Base-by-base conservation (phyloP, 2,888 invertebrate genomes). In the Pegoplata infirma region DNA sequence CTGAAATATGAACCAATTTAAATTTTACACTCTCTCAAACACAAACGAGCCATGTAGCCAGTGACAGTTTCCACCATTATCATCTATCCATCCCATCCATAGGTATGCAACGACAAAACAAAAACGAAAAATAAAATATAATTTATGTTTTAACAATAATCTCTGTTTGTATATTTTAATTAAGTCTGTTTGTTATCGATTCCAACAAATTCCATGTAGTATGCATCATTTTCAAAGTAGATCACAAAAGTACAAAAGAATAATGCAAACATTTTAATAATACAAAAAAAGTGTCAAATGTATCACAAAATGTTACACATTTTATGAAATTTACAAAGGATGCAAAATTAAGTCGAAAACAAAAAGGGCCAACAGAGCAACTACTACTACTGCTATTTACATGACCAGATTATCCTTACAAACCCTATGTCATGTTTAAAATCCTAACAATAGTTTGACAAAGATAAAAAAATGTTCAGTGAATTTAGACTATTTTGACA, bases 371-470 rank as follows among this genome's bases (percentile, higher is more conserved):
- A 59, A 25, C 51, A 66, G 36, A 44, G n/a, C n/a, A n/a, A 49
- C 19, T 25, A 44, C 16, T 56, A 75, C n/a, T n/a, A n/a, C n/a
- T n/a, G n/a, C n/a, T n/a, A n/a, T n/a, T n/a, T n/a, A n/a, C 74
- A 72, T 40, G 74, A 53, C 53, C 40, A 55, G 79, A 76, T 81
- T 76, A 81, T 76, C 79, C 71, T 23, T 66, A 12, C 58, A 67
- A n/a, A 44, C 32, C 51, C 28, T 21, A 23, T 64, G 51, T 56
- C 19, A 19, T 17, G 36, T 67, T 49, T 49, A 66, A 47, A 28
- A 32, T 23, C 51, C n/a, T 10, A 47, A 77, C 64, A 64, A 73
- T 58, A 25, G 28, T 51, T 28, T 19, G 47, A 49, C 61, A 61
- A 49, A 40, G 5, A 40, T 5, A n/a, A n/a, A 40, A 12, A 40